Conservation (phyloP, 2,797 vertebrate species). For the Liasis olivaceus region DNA sequence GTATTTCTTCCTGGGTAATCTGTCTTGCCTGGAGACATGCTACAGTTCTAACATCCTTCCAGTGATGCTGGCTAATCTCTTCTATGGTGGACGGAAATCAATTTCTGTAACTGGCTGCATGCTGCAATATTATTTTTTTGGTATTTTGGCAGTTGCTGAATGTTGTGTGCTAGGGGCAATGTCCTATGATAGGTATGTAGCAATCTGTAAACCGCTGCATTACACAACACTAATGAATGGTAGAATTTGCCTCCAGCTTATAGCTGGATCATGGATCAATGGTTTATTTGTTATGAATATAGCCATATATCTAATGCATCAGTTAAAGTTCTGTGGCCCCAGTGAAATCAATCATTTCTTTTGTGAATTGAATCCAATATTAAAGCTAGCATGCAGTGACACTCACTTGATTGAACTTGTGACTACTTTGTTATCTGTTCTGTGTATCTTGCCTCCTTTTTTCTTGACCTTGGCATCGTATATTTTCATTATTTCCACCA, state of each 20-base stretch:
- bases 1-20: too few relatives aligned
- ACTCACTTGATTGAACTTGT: slow-evolving; percentile 28
- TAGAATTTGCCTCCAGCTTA: not conserved
- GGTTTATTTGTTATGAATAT: not conserved
- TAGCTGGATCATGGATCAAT: not conserved
- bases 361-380: slow-evolving; percentile 60
- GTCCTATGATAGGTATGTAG: slow-evolving; percentile 56
- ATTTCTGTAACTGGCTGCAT: not conserved
- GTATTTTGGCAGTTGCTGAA: slow-evolving; percentile 49
- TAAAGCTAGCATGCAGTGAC: slow-evolving; percentile 57
- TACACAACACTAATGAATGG: not conserved
- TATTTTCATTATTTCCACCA: slow-evolving; percentile 11
- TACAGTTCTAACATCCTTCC: slow-evolving; percentile 26
- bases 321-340: slow-evolving; percentile 50
- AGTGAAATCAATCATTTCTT: slow-evolving; percentile 55
- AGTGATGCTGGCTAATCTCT: slow-evolving; percentile 40
- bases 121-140: not conserved
- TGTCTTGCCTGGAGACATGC: too few relatives aligned
- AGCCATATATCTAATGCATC: slow-evolving; percentile 30
- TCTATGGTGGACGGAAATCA: not conserved
- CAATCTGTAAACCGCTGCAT: not conserved
- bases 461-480: not conserved
- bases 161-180: slow-evolving; percentile 60
- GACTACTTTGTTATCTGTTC: slow-evolving; percentile 1
- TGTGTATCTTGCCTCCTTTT: slow-evolving; percentile 24